phyloP scores from a whole-genome alignment of 2,888 invertebrate genomes.

The Mactromeris polynyma region DNA sequence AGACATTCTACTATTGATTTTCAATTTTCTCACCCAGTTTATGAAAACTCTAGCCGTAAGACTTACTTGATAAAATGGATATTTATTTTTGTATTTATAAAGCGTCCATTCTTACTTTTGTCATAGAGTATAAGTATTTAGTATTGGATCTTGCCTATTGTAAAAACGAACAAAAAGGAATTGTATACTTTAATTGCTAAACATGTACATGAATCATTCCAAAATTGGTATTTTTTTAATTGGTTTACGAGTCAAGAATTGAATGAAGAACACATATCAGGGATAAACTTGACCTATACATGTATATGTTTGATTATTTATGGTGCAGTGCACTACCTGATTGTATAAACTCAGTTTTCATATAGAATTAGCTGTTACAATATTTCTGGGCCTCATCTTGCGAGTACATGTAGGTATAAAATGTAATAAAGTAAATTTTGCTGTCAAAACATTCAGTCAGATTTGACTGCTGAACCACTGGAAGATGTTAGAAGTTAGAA shows the following conservation, averaged over 20 bases:
- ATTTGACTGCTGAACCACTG: no score
- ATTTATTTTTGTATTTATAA: conserved; percentile 15
- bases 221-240: neutral
- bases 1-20: conserved; percentile 18
- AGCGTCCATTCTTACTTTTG: neutral
- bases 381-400: no score
- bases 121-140: neutral
- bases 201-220: neutral
- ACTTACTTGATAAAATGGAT: conserved; percentile 3
- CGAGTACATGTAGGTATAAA: no score
- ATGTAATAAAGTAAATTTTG: no score
- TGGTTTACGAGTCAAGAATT: neutral
- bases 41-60: neutral
- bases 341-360: no score
- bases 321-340: no score
- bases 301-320: no score
- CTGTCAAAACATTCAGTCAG: no score
- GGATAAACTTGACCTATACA: neutral
- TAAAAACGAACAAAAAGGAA: neutral
- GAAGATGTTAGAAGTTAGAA: no score
- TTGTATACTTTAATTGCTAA: neutral
- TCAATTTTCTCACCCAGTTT: conserved; percentile 2
- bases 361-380: no score
- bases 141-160: neutral
- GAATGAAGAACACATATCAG: neutral